These are phyloP conservation scores for Trichomalopsis sarcophagae DNA, from an alignment of 1,140 invertebrate genomes.

Conservation along the genomic window DNA sequence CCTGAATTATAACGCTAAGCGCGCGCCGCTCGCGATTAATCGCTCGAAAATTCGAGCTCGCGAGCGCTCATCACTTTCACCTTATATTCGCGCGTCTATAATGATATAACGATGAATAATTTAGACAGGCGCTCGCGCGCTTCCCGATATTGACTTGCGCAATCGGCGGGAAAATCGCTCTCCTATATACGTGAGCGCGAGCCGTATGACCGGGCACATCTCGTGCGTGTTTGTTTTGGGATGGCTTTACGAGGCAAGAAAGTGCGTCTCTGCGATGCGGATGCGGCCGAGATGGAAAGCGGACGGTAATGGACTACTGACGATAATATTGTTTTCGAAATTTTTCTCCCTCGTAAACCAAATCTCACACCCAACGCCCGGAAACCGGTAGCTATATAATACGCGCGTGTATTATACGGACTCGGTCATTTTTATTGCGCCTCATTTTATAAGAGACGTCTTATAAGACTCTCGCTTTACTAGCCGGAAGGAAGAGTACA, in stretches of 20 bases:
- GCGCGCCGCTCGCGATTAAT: not conserved
- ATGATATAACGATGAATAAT: conserved; percentile 42
- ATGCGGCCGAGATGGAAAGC: not conserved
- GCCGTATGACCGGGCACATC: not conserved
- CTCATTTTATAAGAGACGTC: not conserved
- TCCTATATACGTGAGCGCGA: not conserved
- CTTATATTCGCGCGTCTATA: not conserved
- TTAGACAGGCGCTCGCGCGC: not conserved
- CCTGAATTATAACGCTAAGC: not conserved
- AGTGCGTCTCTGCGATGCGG: not conserved
- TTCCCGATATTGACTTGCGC: conserved; percentile 1
- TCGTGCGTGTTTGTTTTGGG: not conserved
- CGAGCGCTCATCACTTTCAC: conserved; percentile 27
- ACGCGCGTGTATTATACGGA: too few species aligned
- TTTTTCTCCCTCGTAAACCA: too few species aligned
- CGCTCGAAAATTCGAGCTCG: not conserved
- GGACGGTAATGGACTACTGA: not conserved
- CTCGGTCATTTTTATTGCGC: not conserved
- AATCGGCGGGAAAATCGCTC: not conserved
- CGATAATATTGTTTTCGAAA: too few species aligned
- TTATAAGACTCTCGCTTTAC: not conserved
- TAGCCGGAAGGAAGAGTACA: conserved; percentile 11
- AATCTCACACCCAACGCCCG: too few species aligned
- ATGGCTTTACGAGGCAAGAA: not conserved
- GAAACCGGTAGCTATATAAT: not conserved